A percentile compares a stretch with the other conserved stretches of the same genome.
Conservation (phyloP, 1,140 invertebrate genomes). For the Neotoxoptera formosana region DNA sequence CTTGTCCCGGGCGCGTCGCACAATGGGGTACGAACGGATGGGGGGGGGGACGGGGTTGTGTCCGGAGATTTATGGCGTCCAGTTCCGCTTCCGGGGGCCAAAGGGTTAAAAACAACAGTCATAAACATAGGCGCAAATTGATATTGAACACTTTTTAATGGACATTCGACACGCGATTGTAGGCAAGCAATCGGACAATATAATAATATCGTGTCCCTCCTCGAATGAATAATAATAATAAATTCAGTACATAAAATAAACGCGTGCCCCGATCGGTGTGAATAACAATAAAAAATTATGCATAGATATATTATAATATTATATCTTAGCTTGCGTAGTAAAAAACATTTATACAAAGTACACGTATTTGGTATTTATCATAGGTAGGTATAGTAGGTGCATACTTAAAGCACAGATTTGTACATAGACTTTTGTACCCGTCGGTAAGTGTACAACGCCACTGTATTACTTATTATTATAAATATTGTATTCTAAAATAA, state of each 20-base stretch:
- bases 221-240: not conserved
- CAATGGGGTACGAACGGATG: not conserved
- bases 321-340: not conserved
- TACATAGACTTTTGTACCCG: not conserved
- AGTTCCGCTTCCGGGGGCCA: conserved; percentile 45
- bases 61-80: conserved; percentile 54
- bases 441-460: not conserved
- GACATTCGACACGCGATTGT: conserved; percentile 37
- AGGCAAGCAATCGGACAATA: not conserved
- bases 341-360: not conserved
- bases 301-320: not conserved
- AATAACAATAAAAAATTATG: not conserved
- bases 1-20: not conserved
- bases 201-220: not conserved
- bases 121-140: conserved; percentile 52
- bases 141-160: conserved; percentile 56
- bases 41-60: not conserved
- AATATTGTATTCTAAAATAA: not conserved
- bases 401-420: not conserved
- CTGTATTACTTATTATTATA: not conserved
- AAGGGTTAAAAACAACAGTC: conserved; percentile 44
- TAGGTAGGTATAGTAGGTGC: too few relatives aligned
- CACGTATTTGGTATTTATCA: too few relatives aligned
- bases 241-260: not conserved
- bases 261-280: not conserved